A percentile compares a stretch with the other conserved stretches of the same genome.
These are phyloP conservation scores for Darevskia mixta DNA, from an alignment of 2,797 vertebrate genomes.

Conservation along the genomic window DNA sequence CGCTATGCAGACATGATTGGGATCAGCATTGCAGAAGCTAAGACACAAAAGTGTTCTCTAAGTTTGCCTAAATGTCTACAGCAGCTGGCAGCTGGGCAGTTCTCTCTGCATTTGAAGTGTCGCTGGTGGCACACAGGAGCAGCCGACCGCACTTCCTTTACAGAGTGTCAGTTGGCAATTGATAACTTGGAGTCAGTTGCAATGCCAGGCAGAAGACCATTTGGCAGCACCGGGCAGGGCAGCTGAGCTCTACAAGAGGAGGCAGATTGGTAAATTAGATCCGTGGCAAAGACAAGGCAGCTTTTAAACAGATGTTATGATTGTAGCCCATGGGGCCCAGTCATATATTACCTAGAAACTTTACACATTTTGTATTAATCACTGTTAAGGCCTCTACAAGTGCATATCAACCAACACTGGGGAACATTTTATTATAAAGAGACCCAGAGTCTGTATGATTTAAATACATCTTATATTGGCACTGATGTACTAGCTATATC, in stretches of 20 bases:
- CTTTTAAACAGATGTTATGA: neutral
- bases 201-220: neutral
- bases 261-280: neutral
- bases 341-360: neutral
- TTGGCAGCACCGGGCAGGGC: rapidly evolving
- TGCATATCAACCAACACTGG: neutral
- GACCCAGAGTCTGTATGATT: neutral
- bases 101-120: neutral
- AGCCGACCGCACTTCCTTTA: neutral
- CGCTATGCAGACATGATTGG: neutral
- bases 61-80: neutral
- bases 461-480: neutral
- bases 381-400: neutral
- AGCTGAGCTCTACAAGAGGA: neutral
- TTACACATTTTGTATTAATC: neutral
- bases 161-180: neutral
- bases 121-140: neutral
- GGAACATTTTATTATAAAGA: neutral
- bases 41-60: rapidly evolving
- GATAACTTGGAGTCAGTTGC: neutral
- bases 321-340: neutral
- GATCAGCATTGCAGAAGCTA: neutral
- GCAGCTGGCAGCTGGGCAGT: neutral
- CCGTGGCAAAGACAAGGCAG: neutral
- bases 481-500: neutral